A percentile compares a stretch with the other conserved stretches of the same genome.
Evolutionary conservation across 2,113 vertebrate species (phyloP).

Genomic region (Genyomyrus donnyi): DNA sequence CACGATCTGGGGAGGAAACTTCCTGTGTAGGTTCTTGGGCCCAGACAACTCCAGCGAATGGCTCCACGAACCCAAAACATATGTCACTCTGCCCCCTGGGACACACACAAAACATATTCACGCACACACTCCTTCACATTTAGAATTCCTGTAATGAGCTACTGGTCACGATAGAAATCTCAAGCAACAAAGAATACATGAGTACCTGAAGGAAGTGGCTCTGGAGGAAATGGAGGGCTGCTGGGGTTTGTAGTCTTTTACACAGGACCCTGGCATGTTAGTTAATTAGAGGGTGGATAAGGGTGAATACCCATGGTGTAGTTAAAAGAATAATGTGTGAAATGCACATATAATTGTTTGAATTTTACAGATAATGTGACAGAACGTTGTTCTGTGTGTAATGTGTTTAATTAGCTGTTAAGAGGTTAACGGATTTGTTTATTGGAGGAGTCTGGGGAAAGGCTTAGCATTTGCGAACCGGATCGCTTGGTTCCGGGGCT

Average conservation of each 20-base stretch:
- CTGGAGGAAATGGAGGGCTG: not conserved
- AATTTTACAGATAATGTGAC: conserved; percentile 7
- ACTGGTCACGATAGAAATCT: not conserved
- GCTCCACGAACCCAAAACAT: not conserved
- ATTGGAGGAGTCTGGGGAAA: not conserved
- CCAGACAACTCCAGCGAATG: not conserved
- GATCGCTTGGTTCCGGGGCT: not conserved
- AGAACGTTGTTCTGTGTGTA: not conserved
- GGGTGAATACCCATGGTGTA: not conserved
- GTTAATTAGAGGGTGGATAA: not conserved
- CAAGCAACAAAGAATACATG: not conserved
- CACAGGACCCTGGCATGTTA: not conserved
- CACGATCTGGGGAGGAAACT: not conserved
- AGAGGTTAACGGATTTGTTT: not conserved
- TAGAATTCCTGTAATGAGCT: not conserved
- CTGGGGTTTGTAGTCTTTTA: not conserved
- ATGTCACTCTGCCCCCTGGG: not conserved
- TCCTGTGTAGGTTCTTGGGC: not conserved
- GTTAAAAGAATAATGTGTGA: conserved; percentile 3
- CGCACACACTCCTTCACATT: not conserved
- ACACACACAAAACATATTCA: not conserved
- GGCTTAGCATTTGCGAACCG: not conserved
- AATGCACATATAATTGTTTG: not conserved
- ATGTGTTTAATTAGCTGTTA: conserved; percentile 8
- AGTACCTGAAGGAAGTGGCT: not conserved